phyloP scores from a whole-genome alignment of 2,888 invertebrate genomes.

The Octonoba sinensis region DNA sequence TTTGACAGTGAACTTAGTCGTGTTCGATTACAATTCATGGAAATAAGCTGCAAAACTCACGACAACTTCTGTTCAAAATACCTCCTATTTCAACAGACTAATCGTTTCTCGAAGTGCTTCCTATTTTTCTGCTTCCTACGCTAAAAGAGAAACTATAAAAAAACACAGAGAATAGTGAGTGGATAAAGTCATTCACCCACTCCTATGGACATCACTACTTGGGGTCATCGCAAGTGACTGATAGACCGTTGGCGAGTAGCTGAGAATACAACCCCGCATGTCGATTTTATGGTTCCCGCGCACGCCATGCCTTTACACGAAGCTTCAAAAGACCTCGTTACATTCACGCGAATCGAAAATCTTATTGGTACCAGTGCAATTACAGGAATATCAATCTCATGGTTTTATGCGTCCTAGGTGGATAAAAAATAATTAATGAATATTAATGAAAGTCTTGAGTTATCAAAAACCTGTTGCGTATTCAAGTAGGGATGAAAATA shows the following conservation, averaged over 20 bases:
- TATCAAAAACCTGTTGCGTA: too few species aligned
- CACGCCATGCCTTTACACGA: conserved; percentile 29
- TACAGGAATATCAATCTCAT: too few species aligned
- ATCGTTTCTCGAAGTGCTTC: conserved; percentile 18
- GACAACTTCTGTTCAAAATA: too few species aligned
- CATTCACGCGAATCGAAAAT: too few species aligned
- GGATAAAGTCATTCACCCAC: conserved; percentile 44
- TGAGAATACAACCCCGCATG: conserved; percentile 28
- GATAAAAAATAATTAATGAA: too few species aligned
- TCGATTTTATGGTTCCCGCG: conserved; percentile 26
- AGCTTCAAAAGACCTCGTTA: neutral
- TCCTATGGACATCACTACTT: conserved; percentile 25
- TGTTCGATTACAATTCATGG: too few species aligned
- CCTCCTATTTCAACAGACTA: conserved; percentile 1
- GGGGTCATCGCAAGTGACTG: conserved; percentile 58
- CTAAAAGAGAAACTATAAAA: conserved; percentile 3
- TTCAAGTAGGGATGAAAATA: too few species aligned
- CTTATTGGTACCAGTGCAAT: too few species aligned
- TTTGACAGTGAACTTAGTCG: too few species aligned
- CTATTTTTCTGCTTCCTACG: conserved; percentile 38
- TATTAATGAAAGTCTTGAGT: too few species aligned
- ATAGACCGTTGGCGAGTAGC: conserved; percentile 50
- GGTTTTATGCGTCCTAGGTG: too few species aligned
- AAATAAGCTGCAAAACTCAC: too few species aligned
- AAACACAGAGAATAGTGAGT: neutral